phyloP scores from a whole-genome alignment of 2,888 invertebrate genomes.

The Steinernema carpocapsae region DNA sequence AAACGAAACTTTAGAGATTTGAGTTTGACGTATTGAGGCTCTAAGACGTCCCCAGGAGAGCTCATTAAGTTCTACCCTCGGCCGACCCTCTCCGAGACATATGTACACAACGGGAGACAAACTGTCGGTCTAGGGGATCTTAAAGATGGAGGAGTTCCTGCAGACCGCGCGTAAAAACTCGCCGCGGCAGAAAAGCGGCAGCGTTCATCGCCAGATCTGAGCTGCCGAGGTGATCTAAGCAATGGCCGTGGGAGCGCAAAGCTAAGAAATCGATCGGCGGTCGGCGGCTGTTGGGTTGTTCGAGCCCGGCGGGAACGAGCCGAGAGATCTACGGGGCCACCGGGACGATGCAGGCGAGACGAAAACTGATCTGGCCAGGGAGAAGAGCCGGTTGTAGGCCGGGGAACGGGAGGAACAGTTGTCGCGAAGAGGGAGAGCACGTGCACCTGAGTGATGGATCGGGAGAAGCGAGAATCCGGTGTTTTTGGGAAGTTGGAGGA shows the following conservation, averaged over 20 bases:
- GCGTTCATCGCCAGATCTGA: constrained; percentile 1
- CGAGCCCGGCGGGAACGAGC: not conserved
- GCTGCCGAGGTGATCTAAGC: not conserved
- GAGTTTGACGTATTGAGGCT: too few relatives aligned
- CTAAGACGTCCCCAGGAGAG: too few relatives aligned
- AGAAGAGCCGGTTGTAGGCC: not conserved
- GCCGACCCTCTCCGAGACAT: not conserved
- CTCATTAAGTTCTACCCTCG: too few relatives aligned
- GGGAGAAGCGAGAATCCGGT: not conserved
- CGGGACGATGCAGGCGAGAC: not conserved
- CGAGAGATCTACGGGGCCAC: not conserved
- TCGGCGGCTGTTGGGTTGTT: constrained; percentile 28
- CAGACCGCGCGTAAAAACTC: constrained; percentile 26
- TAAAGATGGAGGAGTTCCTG: constrained; percentile 15
- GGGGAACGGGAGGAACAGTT: constrained; percentile 6
- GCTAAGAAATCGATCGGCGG: constrained; percentile 31
- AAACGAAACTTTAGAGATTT: too few relatives aligned
- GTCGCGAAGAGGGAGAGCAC: not conserved
- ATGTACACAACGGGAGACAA: too few relatives aligned
- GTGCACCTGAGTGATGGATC: constrained; percentile 32
- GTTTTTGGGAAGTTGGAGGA: not conserved
- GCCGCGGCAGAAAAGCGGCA: not conserved
- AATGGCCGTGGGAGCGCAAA: not conserved
- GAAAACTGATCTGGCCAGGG: not conserved
- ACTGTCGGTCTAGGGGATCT: too few relatives aligned